Conservation (phyloP, 2,113 vertebrate species). For the Circaetus gallicus region DNA sequence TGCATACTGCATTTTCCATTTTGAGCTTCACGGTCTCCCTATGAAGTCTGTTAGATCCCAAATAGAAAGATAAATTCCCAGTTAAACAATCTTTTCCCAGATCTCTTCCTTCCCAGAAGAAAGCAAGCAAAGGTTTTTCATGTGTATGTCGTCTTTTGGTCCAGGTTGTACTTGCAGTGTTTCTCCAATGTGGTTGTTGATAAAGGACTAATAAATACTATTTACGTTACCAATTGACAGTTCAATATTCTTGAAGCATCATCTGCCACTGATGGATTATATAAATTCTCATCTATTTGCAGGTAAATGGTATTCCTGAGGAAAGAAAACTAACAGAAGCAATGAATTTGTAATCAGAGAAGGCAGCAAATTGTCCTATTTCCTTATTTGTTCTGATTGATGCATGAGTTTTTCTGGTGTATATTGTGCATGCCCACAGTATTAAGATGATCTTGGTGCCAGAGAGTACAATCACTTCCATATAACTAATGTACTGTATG, state of each 20-base stretch:
- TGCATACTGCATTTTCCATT: not conserved
- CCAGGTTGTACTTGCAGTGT: not conserved
- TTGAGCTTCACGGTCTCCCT: not conserved
- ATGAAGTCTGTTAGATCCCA: not conserved
- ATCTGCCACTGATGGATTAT: not conserved
- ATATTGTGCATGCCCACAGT: conserved; percentile 67
- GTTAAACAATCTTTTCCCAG: not conserved
- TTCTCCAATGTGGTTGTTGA: not conserved
- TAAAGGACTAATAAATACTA: not conserved
- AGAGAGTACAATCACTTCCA: conserved; percentile 62
- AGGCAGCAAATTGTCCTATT: not conserved
- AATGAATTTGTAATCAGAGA: conserved; percentile 83
- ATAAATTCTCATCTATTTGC: conserved; percentile 22
- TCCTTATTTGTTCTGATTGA: not conserved
- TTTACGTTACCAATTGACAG: not conserved
- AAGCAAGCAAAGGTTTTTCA: not conserved
- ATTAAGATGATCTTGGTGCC: conserved; percentile 43
- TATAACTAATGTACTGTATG: conserved; percentile 61
- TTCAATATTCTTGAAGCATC: not conserved
- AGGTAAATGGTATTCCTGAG: conserved; percentile 99
- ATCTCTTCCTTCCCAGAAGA: not conserved
- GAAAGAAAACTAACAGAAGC: conserved; percentile 95
- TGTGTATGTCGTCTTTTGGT: rapidly evolving
- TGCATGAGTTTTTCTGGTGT: conserved; percentile 68
- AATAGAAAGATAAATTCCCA: not conserved